Conservation (phyloP, 2,797 vertebrate species). For the Sylvilagus floridanus region DNA sequence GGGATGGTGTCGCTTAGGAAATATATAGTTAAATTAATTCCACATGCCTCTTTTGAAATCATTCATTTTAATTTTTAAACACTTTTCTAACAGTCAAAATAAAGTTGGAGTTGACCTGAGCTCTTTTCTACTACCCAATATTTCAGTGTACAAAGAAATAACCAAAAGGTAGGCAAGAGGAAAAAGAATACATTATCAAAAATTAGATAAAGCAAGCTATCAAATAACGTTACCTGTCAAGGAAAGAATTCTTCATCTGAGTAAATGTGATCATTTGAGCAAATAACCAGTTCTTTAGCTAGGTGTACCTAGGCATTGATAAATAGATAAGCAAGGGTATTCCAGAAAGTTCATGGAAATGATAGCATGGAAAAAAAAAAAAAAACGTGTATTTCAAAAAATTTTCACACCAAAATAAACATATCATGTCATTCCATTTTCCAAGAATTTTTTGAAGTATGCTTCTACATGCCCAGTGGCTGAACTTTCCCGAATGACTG, state of each 20-base stretch:
- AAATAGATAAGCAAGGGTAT: no score
- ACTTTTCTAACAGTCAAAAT: constrained; percentile 13
- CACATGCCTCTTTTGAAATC: background rate
- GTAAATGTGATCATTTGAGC: background rate
- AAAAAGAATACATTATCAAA: background rate
- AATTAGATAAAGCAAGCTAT: background rate
- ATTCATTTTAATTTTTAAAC: constrained; percentile 7
- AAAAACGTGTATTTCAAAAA: no score
- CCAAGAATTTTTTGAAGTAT: no score
- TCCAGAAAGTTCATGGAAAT: no score
- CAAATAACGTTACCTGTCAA: background rate
- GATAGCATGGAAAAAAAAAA: no score
- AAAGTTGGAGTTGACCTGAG: background rate
- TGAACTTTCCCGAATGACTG: background rate
- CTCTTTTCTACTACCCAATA: background rate
- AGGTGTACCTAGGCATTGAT: background rate
- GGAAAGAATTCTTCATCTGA: background rate
- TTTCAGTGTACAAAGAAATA: constrained; percentile 24
- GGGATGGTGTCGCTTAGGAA: background rate
- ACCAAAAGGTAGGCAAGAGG: background rate
- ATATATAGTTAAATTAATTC: background rate
- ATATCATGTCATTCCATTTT: no score
- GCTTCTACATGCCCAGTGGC: background rate
- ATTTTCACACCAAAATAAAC: no score
- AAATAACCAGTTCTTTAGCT: background rate